A percentile compares a stretch with the other conserved stretches of the same genome.
phyloP scores from a whole-genome alignment of 2,113 vertebrate species.

The Callipepla squamata region DNA sequence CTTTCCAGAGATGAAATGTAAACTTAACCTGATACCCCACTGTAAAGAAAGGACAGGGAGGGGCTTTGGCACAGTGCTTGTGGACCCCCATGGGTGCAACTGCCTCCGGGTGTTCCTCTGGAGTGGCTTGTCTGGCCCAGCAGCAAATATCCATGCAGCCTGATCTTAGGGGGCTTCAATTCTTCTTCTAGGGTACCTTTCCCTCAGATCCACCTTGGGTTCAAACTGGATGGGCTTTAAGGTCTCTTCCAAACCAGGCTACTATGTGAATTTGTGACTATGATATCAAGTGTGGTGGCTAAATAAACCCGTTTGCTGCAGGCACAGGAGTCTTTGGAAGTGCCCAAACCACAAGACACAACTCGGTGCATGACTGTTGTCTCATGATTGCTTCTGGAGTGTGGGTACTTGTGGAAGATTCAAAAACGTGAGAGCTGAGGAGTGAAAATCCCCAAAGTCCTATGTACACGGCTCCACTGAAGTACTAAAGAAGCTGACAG shows the following conservation, averaged over 20 bases:
- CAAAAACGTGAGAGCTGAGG: background rate
- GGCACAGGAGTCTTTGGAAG: background rate
- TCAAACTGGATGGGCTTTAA: background rate
- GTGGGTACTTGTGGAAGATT: background rate
- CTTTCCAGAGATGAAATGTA: too few species aligned
- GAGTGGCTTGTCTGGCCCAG: background rate
- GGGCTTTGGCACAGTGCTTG: too few species aligned
- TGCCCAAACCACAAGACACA: background rate
- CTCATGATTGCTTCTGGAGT: accelerated
- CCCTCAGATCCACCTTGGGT: background rate
- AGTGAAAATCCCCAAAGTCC: background rate
- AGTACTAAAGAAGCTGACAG: background rate
- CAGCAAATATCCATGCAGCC: background rate
- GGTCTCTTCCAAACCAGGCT: background rate
- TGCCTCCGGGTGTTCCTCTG: background rate
- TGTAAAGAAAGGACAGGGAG: too few species aligned
- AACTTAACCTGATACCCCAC: too few species aligned
- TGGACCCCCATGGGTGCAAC: background rate
- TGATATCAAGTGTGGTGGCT: background rate
- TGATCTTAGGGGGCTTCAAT: background rate
- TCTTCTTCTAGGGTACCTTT: background rate
- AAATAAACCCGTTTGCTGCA: background rate
- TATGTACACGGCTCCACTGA: background rate
- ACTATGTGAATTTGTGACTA: background rate
- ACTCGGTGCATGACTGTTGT: background rate